Evolutionary conservation across 2,113 vertebrate genomes (phyloP).

Genomic region (Antechinus stuartii): DNA sequence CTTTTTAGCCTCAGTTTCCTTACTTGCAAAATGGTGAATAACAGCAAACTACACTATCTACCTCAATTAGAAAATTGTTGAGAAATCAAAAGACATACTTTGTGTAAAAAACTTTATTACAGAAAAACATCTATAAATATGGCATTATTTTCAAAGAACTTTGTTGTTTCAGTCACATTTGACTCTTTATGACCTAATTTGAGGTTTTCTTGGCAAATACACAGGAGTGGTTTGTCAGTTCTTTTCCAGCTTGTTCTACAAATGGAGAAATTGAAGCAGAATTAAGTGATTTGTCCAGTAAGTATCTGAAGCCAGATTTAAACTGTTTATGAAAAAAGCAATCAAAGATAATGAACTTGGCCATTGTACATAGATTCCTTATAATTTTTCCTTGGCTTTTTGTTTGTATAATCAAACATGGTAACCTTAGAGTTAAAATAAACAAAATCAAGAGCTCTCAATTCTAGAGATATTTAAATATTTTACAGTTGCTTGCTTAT

Average conservation of each 20-base stretch:
- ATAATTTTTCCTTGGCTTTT: background rate
- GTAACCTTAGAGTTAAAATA: background rate
- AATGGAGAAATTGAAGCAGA: too few species aligned
- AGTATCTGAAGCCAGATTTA: background rate
- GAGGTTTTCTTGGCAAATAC: background rate
- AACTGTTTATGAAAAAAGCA: background rate
- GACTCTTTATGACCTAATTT: background rate
- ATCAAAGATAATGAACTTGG: background rate
- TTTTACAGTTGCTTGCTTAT: background rate
- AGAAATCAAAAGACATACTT: too few species aligned
- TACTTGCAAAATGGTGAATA: too few species aligned
- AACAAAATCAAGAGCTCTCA: background rate
- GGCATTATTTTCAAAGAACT: too few species aligned
- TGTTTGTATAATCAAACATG: background rate
- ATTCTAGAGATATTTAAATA: background rate
- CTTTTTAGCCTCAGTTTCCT: too few species aligned
- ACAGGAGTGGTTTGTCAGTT: background rate
- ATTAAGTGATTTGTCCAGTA: background rate
- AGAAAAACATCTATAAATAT: too few species aligned
- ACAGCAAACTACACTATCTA: too few species aligned
- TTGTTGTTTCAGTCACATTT: background rate
- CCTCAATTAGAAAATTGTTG: too few species aligned
- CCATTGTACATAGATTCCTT: background rate
- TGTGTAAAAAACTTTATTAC: too few species aligned
- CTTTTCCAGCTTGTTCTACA: background rate